Evolutionary conservation across 1,140 invertebrate genomes (phyloP), one percentile per base, ranked within the genome.

Genomic region (Paracyclopina nana): DNA sequence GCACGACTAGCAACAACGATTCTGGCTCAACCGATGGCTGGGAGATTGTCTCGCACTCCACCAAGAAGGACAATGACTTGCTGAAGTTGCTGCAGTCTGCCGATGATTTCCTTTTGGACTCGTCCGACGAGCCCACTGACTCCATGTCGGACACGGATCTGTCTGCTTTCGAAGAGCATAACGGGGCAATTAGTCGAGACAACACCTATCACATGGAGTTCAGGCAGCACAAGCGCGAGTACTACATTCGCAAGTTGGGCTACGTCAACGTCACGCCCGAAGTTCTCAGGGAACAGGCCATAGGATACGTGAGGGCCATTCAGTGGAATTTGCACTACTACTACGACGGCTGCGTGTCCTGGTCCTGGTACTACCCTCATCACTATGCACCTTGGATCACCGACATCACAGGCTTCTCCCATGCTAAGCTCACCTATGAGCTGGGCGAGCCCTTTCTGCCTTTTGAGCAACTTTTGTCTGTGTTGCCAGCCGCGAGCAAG

Each of bases 281-380:
- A 55, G 76, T 84, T 9, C 61, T 91, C 55, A 65, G 70, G 42
- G 72, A 75, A n/a, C 81, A 92, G 64, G 82, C 81, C 1, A 74
- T 78, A 60, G 77, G 80, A 42, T 98, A 96, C 64, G 78, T 97
- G 6, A 69, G 75, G 48, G 90, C 86, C 0, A 77, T 98, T 50
- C 91, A 97, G 59, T 98, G 92, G 92, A 90, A 90, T 60, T 67
- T 97, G 4, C 72, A 81, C 60, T 97, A 97, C 65, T 98, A 98
- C 63, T 97, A 92, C 64, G 78, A 90, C 57, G 91, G 92, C 22
- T 86, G 88, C 42, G 80, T 79, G 27, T 92, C 85, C 1, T 98
- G 92, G 92, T 85, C 84, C 18, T 98, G 91, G 91, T 96, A 75
- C 64, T 97, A 92, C 65, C 88, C 87, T 0, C 82, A 85, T 60